Base-by-base conservation (phyloP, 2,113 vertebrate genomes). In the Hemiprocne comata region DNA sequence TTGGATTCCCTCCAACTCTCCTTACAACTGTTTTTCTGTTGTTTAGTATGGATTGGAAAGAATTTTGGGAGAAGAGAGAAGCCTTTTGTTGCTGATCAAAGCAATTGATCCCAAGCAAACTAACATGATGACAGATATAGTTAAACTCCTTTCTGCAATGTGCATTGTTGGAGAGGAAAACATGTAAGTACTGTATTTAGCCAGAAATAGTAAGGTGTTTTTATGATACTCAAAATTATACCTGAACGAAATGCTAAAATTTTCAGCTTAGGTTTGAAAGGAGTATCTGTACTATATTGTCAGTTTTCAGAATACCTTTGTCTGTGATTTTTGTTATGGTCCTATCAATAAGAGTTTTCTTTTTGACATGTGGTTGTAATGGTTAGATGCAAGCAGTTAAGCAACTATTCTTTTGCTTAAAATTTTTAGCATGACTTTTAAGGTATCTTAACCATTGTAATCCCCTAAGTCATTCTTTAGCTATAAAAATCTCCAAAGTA, bases 141-240 rank as follows among this genome's bases (percentile, higher is more conserved):
- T 99, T 51, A 99, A 99, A 96, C 98, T 99, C 36, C 98, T 99
- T 21, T 99, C 99, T 75, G 99, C 99, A 88, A 98, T 99, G 95
- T 99, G 99, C 95, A 99, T 99, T 87, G 98, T 99, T 73, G 99
- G 99, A 87, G 99, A 99, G 83, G 99, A 99, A 95, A 99, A 98
- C 98, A 99, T 97, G 99, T 99, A 98, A 96, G 99, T 98, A 66
- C 25, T 48, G 18, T 40, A 18, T 69, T 90, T 46, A 64, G 18
- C 4, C 7, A 70, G n/a, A 72, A 83, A 70, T 26, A 72, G 16
- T 48, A 60, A 50, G 8, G 10, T 46, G 44, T 53, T 57, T 70
- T 79, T 85, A 62, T 1, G 2, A 4, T 82, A 58, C 29, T 4
- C 12, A 48, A 67, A 76, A 33, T 65, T 75, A 53, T 26, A 40